These are phyloP conservation scores for Sporophila hypoxantha DNA, from an alignment of 2,113 vertebrate species.

Conservation along the genomic window DNA sequence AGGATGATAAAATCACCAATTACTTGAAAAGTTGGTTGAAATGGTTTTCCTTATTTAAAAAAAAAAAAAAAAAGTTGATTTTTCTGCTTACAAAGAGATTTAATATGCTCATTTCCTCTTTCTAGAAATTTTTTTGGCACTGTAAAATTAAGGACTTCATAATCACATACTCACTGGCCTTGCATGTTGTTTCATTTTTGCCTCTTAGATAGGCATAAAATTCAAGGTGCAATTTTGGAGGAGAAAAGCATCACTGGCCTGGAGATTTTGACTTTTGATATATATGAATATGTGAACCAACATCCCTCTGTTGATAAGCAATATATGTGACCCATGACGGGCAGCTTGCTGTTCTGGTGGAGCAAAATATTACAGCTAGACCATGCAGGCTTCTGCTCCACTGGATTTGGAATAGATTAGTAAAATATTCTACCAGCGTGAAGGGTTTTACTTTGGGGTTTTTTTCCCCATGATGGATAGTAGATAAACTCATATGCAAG, in stretches of 20 bases:
- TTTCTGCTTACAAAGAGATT: neutral
- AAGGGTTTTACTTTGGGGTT: neutral
- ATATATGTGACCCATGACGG: conserved; percentile 45
- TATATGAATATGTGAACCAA: neutral
- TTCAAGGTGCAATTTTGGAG: neutral
- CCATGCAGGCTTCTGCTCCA: conserved; percentile 42
- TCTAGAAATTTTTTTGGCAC: neutral
- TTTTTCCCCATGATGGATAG: conserved; percentile 44
- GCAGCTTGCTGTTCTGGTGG: conserved; percentile 34
- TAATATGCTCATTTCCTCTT: neutral
- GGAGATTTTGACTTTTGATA: conserved; percentile 34
- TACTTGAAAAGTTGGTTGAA: neutral
- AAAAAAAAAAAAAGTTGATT: neutral
- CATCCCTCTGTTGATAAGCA: neutral
- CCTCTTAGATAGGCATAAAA: neutral
- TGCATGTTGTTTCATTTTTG: neutral
- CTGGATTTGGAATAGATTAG: conserved; percentile 42
- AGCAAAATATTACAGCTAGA: conserved; percentile 31
- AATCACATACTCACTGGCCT: neutral
- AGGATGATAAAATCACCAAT: neutral
- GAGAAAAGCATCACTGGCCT: neutral
- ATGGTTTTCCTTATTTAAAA: neutral
- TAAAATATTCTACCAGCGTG: neutral
- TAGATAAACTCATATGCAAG: conserved; percentile 50
- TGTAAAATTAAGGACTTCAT: neutral